Evolutionary conservation across 2,888 invertebrate species (phyloP).

Genomic region (Colostygia pectinataria): DNA sequence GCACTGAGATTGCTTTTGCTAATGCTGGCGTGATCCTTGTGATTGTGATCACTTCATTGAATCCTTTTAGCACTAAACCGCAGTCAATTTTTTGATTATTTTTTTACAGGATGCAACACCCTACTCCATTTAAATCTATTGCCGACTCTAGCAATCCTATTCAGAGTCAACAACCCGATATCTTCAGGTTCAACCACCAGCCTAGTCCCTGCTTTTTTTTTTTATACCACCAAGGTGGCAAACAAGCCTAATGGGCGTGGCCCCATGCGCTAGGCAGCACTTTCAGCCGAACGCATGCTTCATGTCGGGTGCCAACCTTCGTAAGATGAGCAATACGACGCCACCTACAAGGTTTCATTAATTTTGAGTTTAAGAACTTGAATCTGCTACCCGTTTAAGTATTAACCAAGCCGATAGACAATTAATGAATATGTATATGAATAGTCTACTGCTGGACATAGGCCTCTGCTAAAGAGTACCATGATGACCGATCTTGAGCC

Average conservation of each 20-base stretch:
- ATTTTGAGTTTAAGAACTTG: neutral
- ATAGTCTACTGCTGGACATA: too few species aligned
- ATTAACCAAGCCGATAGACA: too few species aligned
- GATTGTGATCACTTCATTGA: too few species aligned
- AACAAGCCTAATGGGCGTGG: neutral
- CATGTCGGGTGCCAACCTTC: conserved; percentile 51
- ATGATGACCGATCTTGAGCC: too few species aligned
- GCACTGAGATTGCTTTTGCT: too few species aligned
- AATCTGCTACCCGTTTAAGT: too few species aligned
- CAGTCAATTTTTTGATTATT: too few species aligned
- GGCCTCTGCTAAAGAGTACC: too few species aligned
- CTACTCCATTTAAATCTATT: neutral
- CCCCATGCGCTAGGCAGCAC: neutral
- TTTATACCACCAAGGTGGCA: too few species aligned
- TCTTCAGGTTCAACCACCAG: conserved; percentile 6
- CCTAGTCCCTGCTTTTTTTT: conserved; percentile 8
- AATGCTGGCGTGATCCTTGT: too few species aligned
- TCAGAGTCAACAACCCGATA: neutral
- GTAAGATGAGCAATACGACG: conserved; percentile 44
- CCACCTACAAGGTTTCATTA: conserved; percentile 19
- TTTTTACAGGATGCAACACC: conserved; percentile 11
- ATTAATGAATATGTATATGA: neutral
- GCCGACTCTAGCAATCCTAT: conserved; percentile 2
- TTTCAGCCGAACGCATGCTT: conserved; percentile 52
- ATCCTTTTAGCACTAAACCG: too few species aligned